Conservation (phyloP, 2,113 vertebrate genomes). For the Aptenodytes patagonicus region DNA sequence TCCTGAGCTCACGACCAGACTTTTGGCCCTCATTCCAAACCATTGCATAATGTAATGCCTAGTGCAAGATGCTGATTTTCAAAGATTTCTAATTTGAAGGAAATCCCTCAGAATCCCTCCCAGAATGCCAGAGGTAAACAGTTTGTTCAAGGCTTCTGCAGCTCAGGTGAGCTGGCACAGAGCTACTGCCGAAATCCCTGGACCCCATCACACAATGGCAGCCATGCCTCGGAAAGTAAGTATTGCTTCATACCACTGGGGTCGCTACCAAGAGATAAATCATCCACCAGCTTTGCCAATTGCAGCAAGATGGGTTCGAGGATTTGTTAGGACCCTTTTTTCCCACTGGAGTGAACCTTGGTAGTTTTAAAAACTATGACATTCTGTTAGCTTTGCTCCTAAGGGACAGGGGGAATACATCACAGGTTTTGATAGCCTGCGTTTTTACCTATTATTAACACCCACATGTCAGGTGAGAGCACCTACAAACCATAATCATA, state of each 20-base stretch:
- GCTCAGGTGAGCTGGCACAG: background rate
- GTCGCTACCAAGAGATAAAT: background rate
- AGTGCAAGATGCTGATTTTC: background rate
- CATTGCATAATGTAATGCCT: background rate
- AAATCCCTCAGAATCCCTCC: slow-evolving; percentile 44
- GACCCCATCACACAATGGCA: accelerated
- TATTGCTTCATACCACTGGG: background rate
- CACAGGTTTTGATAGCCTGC: background rate
- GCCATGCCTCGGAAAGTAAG: background rate
- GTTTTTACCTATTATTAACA: background rate
- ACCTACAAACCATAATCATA: background rate
- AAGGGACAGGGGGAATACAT: background rate
- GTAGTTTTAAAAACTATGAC: background rate
- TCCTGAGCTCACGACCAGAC: background rate
- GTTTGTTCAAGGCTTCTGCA: background rate
- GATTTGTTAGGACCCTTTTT: background rate
- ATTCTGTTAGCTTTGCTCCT: background rate
- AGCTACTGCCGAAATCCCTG: background rate
- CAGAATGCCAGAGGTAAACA: slow-evolving; percentile 22
- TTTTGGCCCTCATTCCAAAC: background rate
- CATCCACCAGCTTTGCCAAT: accelerated
- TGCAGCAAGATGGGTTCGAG: background rate
- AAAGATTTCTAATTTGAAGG: slow-evolving; percentile 21
- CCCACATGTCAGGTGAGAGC: background rate
- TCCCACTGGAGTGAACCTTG: background rate